Evolutionary conservation across 2,888 invertebrate genomes (phyloP), one percentile per base, ranked within the genome.

Genomic region (Tholera decimalis): DNA sequence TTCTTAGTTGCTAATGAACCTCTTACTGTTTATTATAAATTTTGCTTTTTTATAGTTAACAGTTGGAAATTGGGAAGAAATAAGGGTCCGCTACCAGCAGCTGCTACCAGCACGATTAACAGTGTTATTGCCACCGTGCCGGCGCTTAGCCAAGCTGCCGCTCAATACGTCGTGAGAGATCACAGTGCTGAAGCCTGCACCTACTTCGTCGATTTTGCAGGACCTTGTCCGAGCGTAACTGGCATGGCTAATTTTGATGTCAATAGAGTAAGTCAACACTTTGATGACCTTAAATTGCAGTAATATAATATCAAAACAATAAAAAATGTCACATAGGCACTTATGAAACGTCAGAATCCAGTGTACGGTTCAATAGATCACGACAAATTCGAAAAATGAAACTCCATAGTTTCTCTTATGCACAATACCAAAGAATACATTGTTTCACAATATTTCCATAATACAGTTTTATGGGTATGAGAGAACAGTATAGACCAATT

Each of bases 211-310:
- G 83, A 79, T 0, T 74, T 93, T 3, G 79, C 83, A 0, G 93
- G 92, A 37, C 73, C 83, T 7, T 94, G 94, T 37, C 79, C 91
- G 67, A 77, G 59, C 4, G 88, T 93, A 15, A 69, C 64, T 15
- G 92, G 87, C 33, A 73, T 90, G 20, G 1, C 85, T 4, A 82
- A 88, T 81, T 93, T 94, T 56, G 56, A 88, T 26, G 76, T 83
- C 5, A 46, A 0, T 24, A 3, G 0, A 9, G 65, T 65, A 55
- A 47, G 54, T 60, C 18, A 9, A 18, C 11, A 33, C 15, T 13
- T n/a, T n/a, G n/a, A n/a, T n/a, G n/a, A n/a, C n/a, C n/a, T n/a
- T n/a, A n/a, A n/a, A n/a, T n/a, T n/a, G n/a, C n/a, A n/a, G n/a
- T n/a, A n/a, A n/a, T n/a, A n/a, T n/a, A n/a, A n/a, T n/a, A n/a